Evolutionary conservation across 1,140 invertebrate species (phyloP).

Genomic region (Neomicropteryx cornuta): DNA sequence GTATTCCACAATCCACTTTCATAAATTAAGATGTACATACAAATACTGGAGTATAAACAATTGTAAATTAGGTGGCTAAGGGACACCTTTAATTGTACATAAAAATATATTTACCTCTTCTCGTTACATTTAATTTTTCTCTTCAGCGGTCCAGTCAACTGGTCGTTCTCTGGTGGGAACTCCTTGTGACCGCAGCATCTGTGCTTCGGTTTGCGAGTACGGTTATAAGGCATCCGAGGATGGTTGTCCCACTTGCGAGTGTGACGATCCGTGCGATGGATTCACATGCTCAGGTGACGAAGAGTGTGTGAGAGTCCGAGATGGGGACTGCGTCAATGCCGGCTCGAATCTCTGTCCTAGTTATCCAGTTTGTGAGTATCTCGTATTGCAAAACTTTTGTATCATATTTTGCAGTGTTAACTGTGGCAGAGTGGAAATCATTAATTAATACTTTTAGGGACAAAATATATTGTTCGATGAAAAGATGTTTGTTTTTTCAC

Average conservation of each 20-base stretch:
- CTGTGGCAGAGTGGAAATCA: too few species aligned
- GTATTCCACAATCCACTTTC: too few species aligned
- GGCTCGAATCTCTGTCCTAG: constrained; percentile 60
- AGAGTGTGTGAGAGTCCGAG: constrained; percentile 59
- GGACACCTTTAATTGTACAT: not conserved
- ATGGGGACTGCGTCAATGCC: constrained; percentile 54
- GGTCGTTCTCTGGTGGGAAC: constrained; percentile 33
- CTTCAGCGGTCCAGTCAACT: constrained; percentile 28
- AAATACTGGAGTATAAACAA: too few species aligned
- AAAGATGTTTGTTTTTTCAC: too few species aligned
- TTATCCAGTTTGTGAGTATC: constrained; percentile 56
- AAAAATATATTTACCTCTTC: too few species aligned
- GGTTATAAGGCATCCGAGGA: constrained; percentile 67
- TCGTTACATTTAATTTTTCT: constrained; percentile 13
- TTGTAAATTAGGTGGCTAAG: not conserved
- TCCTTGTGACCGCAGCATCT: constrained; percentile 46
- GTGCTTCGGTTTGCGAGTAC: constrained; percentile 72
- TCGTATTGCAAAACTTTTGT: constrained; percentile 1
- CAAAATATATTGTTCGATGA: too few species aligned
- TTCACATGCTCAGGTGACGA: constrained; percentile 60
- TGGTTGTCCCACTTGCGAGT: constrained; percentile 75
- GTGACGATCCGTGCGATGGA: constrained; percentile 72
- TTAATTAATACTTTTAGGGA: too few species aligned
- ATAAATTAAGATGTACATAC: too few species aligned
- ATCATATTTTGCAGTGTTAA: too few species aligned